Percentiles rank a stretch among this genome's conserved stretches.
phyloP scores from a whole-genome alignment of 2,113 vertebrate genomes.

The Melanostigma gelatinosum region DNA sequence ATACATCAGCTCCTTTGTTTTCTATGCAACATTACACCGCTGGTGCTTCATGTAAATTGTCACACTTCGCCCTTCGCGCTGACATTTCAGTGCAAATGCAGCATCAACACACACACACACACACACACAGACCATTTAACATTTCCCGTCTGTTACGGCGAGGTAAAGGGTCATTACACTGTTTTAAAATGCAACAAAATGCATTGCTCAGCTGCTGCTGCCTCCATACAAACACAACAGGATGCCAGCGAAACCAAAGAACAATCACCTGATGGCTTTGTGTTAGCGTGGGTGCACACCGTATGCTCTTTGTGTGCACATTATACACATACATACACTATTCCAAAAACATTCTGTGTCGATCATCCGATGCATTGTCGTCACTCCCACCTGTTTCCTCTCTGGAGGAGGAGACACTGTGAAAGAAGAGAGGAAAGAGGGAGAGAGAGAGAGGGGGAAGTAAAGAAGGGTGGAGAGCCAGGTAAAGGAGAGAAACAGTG shows the following conservation, averaged over 20 bases:
- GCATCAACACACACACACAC: not conserved
- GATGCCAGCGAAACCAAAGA: conserved; percentile 20
- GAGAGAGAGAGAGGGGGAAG: not conserved
- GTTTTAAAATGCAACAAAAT: conserved; percentile 40
- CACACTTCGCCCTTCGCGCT: conserved; percentile 35
- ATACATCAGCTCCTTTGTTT: conserved; percentile 46
- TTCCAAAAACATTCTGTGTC: not conserved
- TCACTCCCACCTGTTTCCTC: not conserved
- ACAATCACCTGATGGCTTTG: not conserved
- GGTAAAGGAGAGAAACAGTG: not conserved
- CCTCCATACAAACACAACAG: not conserved
- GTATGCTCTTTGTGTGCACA: not conserved
- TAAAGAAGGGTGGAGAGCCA: not conserved
- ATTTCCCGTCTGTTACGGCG: not conserved
- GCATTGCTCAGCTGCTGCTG: not conserved
- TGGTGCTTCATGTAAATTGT: conserved; percentile 27
- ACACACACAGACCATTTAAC: conserved; percentile 2
- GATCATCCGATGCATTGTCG: conserved; percentile 9
- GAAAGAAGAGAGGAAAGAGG: not conserved
- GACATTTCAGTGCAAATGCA: conserved; percentile 26
- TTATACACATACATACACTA: not conserved
- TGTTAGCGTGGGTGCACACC: not conserved
- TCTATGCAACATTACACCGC: conserved; percentile 31
- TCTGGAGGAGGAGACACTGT: not conserved
- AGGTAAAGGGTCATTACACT: conserved; percentile 55